Base-by-base conservation (phyloP, 1,140 invertebrate genomes). In the Aphelenchoides besseyi region DNA sequence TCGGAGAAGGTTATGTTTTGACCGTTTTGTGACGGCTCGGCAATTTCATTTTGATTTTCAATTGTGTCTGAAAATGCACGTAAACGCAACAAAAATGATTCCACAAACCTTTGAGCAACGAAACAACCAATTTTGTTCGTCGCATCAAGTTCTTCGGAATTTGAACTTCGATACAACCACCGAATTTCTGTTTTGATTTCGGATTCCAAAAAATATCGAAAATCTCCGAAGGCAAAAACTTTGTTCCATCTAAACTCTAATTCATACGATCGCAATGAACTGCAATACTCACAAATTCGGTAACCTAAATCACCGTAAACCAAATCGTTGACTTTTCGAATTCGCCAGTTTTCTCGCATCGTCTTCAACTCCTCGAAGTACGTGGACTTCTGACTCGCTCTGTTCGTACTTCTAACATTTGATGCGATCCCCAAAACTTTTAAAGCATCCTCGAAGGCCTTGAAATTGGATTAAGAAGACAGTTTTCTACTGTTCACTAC, bases 271-370 rank as follows among this genome's bases (percentile, higher is more conserved):
- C 5, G 57, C 3, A 18, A 35, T 36, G 9, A 23, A 68, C 26
- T 30, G 28, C 29, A 68, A 66, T 18, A 12, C 71, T 72, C 57
- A 77, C 77, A 78, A 33, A 67, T 78, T 61, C 77, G 68, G 37
- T 78, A 78, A 18, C 76, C 76, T 0, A 78, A 59, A 70, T 78
- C 76, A 8, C 76, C 76, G 29, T 79, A 71, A 35, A 80, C 66
- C 23, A 59, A 29, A 30, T 79, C 61, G 23, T 74, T 74, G 0
- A 77, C 53, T 70, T 78, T 78, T 26, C 76, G 72, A 52, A 78
- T 66, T 33, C 75, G 23, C 79, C 78, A 81, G 30, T 63, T 71
- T 69, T 78, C 73, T 9, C 76, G 74, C 64, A 78, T 68, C 63
- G 66, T 36, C 9, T 69, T 71, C 23, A 78, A 33, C 55, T 78